Base-by-base conservation (phyloP, 2,113 vertebrate genomes). In the Oryctolagus cuniculus region DNA sequence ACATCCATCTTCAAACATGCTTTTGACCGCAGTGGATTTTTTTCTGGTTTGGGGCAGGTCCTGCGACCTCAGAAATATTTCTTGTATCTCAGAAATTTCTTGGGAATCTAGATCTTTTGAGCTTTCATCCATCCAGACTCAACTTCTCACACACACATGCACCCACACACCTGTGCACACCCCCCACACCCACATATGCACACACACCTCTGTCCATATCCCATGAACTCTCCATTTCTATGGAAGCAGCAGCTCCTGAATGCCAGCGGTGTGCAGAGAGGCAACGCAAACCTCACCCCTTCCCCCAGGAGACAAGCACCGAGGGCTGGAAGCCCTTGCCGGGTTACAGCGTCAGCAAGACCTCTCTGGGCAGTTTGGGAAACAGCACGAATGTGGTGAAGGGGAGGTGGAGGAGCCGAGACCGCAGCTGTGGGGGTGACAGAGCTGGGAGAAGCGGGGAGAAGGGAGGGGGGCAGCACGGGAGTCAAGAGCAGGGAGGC, bases 141-240 rank as follows among this genome's bases (percentile, higher is more conserved):
- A 53, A 25, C 4, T 38, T 44, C n/a, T n/a, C n/a, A 0, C 22
- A 3, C 12, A 2, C 6, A 1, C 5, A 1, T 1, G 12, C 22
- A 24, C 16, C 6, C 36, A 1, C 55, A 25, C 5, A 44, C 38
- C 4, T 38, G 38, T 38, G 38, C 38, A 44, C 38, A 44, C 38
- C 4, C 44, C 6, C 44, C 44, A 38, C 44, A 44, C 44, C 44
- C 44, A 44, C 44, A 44, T 6, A 6, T 44, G 44, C 44, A 44
- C 44, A 44, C 44, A 6, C 44, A 6, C 44, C 6, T 58, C 72
- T 34, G 8, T 49, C 15, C n/a, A 1, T 44, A 25, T 38, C 12
- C 25, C n/a, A 10, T 51, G 3, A 11, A 36, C 44, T 66, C n/a
- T 44, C 38, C 13, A 63, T 61, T 51, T 53, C 44, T 74, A 29